Evolutionary conservation across 1,140 invertebrate species (phyloP), one percentile per base, ranked within the genome.

Genomic region (Pissodes strobi): DNA sequence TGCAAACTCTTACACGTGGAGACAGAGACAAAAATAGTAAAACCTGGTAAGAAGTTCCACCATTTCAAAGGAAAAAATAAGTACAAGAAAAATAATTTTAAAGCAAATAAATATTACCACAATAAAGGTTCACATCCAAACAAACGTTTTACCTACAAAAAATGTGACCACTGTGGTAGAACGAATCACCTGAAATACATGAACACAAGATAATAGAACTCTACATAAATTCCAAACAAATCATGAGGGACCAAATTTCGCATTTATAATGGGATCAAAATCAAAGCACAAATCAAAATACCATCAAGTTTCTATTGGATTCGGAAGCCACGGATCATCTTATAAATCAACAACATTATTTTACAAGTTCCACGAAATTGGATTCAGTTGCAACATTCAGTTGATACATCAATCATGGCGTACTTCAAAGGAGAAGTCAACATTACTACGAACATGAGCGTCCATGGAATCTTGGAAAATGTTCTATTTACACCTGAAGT

Each of bases 321-420:
- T 66, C 64, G 15, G 64, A 48, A 9, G 64, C 64, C 17, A 52
- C 64, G 1, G 64, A 66, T n/a, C 64, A 66, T 23, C 17, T 66
- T 6, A 48, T 60, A 12, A 66, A 66, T 37, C 6, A 21, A 9
- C 19, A 21, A n/a, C 37, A 61, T 15, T 10, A 43, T 1, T 66
- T 61, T 27, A 30, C 56, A 8, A 8, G n/a, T 8, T 34, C n/a
- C 30, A 34, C n/a, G 30, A n/a, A 8, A 34, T 34, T 34, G 30
- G n/a, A 8, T 34, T 6, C 30, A n/a, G 30, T 34, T 34, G 6
- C 30, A n/a, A 34, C n/a, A n/a, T n/a, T n/a, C 6, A n/a, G 6
- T 8, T 34, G n/a, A 34, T 34, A 34, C 30, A 8, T 34, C 30
- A 34, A n/a, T 34, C 6, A 34, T 8, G n/a, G n/a, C 30, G 6